A percentile compares a stretch with the other conserved stretches of the same genome.
Conservation (phyloP, 2,888 invertebrate genomes). For the Amiota communis region DNA sequence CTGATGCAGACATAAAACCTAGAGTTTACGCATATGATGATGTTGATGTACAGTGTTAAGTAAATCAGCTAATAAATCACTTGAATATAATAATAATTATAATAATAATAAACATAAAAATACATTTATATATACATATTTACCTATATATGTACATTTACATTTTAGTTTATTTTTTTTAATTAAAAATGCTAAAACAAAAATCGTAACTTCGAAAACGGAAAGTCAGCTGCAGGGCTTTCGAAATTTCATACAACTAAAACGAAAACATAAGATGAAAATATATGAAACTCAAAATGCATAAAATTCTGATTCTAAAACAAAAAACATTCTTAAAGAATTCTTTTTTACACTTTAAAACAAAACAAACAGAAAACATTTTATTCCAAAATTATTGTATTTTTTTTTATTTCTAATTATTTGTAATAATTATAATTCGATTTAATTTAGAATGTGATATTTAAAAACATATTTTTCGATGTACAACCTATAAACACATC, state of each 20-base stretch:
- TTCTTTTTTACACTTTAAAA: not conserved
- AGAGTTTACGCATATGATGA: conserved; percentile 51
- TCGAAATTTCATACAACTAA: not conserved
- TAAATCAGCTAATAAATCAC: conserved; percentile 39
- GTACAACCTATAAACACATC: not conserved
- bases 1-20: conserved; percentile 33
- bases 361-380: not conserved
- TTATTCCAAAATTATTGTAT: conserved; percentile 22
- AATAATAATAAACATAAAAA: conserved; percentile 5
- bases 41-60: conserved; percentile 64
- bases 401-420: conserved; percentile 3
- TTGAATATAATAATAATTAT: conserved; percentile 17
- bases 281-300: not conserved
- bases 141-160: conserved; percentile 16
- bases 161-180: conserved; percentile 11
- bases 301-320: conserved; percentile 9
- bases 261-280: conserved; percentile 1
- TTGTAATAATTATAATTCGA: conserved; percentile 5
- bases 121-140: conserved; percentile 16
- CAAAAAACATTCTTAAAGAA: not conserved
- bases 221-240: not conserved
- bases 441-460: conserved; percentile 24
- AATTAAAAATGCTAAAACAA: not conserved
- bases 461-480: conserved; percentile 11
- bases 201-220: not conserved